Percentiles rank a stretch among this genome's conserved stretches.
Evolutionary conservation across 2,888 invertebrate genomes (phyloP).

Genomic region (Aproaerema taeniolella): DNA sequence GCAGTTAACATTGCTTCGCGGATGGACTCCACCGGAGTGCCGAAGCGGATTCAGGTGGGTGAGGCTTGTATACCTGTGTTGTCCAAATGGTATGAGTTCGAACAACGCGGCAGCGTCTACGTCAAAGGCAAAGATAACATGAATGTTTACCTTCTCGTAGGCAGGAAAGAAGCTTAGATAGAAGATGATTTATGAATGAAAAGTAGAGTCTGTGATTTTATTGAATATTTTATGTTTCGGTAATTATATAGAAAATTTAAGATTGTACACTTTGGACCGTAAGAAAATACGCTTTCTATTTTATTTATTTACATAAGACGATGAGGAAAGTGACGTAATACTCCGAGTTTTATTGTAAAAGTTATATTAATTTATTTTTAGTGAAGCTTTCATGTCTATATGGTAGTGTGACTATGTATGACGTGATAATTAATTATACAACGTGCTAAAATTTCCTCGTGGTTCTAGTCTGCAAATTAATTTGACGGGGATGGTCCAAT

Average conservation of each 20-base stretch:
- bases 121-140: slow-evolving; percentile 98
- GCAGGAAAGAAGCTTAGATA: slow-evolving; percentile 67
- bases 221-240: slow-evolving; percentile 47
- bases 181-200: slow-evolving; percentile 34
- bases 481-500: slow-evolving; percentile 39
- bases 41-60: slow-evolving; percentile 89
- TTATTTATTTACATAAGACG: slow-evolving; percentile 22
- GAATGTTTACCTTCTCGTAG: slow-evolving; percentile 88
- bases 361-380: slow-evolving; percentile 53
- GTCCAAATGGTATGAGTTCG: slow-evolving; percentile 87
- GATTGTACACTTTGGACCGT: slow-evolving; percentile 13
- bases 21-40: slow-evolving; percentile 97
- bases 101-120: slow-evolving; percentile 94
- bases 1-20: slow-evolving; percentile 97
- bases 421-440: slow-evolving; percentile 26
- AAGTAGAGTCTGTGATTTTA: slow-evolving; percentile 74
- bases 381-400: slow-evolving; percentile 36
- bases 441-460: slow-evolving; percentile 55
- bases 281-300: slow-evolving; percentile 12
- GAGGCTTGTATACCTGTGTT: slow-evolving; percentile 85
- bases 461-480: slow-evolving; percentile 62
- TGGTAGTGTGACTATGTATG: slow-evolving; percentile 31
- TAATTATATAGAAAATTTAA: slow-evolving; percentile 26
- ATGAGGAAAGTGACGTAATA: slow-evolving; percentile 52
- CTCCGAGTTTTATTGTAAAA: slow-evolving; percentile 43